A percentile compares a stretch with the other conserved stretches of the same genome.
phyloP scores from a whole-genome alignment of 2,797 vertebrate species.

The Sebastolobus altivelis region DNA sequence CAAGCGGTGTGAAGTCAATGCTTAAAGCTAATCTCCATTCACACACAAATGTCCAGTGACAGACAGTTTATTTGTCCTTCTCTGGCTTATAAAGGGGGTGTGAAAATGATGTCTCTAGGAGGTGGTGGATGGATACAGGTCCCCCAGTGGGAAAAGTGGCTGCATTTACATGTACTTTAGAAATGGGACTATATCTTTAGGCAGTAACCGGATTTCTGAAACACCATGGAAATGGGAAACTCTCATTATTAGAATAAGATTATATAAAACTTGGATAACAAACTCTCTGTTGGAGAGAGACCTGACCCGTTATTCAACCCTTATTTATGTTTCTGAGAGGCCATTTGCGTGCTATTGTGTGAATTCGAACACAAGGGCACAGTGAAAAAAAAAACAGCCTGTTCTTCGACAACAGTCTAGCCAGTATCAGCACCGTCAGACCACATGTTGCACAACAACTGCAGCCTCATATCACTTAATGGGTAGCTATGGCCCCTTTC shows the following conservation, averaged over 20 bases:
- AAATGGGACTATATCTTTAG: neutral
- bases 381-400: neutral
- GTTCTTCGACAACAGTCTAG: neutral
- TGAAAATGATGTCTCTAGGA: constrained; percentile 32
- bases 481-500: neutral
- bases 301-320: neutral
- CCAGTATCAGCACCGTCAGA: neutral
- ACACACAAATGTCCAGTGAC: constrained; percentile 65
- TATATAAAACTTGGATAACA: neutral
- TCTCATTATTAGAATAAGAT: neutral
- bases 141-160: constrained; percentile 8
- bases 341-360: neutral
- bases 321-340: neutral
- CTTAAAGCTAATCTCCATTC: constrained; percentile 68
- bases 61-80: constrained; percentile 47
- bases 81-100: constrained; percentile 37
- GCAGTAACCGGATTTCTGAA: neutral
- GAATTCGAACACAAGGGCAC: neutral
- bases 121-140: constrained; percentile 12
- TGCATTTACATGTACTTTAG: constrained; percentile 25
- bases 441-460: neutral
- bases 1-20: constrained; percentile 36
- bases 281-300: neutral
- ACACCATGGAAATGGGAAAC: neutral
- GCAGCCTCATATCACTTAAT: neutral